Evolutionary conservation across 2,888 invertebrate species (phyloP), one percentile per base, ranked within the genome.

Genomic region (Ectemnius lituratus): DNA sequence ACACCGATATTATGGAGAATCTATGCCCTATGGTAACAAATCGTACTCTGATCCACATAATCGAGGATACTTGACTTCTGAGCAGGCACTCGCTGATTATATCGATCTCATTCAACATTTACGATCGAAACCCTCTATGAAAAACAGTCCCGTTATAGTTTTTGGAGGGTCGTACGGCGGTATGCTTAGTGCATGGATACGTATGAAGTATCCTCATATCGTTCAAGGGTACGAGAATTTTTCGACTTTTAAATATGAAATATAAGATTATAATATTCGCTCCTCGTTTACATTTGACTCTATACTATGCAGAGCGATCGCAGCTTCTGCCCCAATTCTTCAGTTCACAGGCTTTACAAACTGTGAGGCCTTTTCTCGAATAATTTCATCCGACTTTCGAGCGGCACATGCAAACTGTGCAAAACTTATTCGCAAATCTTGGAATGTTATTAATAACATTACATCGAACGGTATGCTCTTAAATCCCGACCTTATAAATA

Each of bases 121-220:
- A n/a, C 95, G 94, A 86, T 90, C 92, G 61, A 87, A 91, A 78
- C 57, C 75, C 18, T 77, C 65, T 57, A 88, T 84, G 52, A 91
- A 91, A 13, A 88, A 92, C 69, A 93, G 95, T 84, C 96, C 97
- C 0, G 97, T 99, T 4, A 95, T 99, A 79, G 96, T 96, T 1
- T 94, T 95, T 88, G 93, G 95, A 87, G 97, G 99, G 0, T 98
- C 98, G 0, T 99, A 99, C 90, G 99, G 99, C 0, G 99, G 99
- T 37, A 99, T 99, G 99, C 91, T 99, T 37, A 93, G 99, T 0
- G 96, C 99, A 0, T 99, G 99, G 96, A 94, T 99, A 86, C 94
- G 99, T 49, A 96, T 98, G 91, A 99, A 99, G 91, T 99, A 99
- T 91, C 99, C 99, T 0, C 96, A 97, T 87, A 88, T 97, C 46